Conservation (phyloP, 2,797 vertebrate genomes). For the Phrynocephalus vlangalii region DNA sequence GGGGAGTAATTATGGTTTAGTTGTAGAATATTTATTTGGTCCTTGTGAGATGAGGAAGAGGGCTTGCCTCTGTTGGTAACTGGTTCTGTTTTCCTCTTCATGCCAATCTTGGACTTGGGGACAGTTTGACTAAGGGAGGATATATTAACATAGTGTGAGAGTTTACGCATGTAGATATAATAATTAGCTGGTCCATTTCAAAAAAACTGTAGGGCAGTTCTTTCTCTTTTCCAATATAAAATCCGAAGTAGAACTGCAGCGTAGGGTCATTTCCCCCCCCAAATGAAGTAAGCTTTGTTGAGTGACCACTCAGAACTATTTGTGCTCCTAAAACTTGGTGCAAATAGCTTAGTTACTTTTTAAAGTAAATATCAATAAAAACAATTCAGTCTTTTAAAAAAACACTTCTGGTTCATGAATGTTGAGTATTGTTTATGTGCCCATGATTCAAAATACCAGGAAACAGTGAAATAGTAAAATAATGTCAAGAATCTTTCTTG, state of each 20-base stretch:
- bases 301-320: not conserved
- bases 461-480: no score
- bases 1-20: not conserved
- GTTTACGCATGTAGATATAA: not conserved
- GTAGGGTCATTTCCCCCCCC: not conserved
- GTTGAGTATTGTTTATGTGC: no score
- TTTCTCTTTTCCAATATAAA: not conserved
- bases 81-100: not conserved
- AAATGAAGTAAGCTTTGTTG: slow-evolving; percentile 1
- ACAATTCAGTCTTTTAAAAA: no score
- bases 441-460: no score
- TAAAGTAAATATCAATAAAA: not conserved
- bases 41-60: not conserved
- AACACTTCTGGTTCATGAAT: no score
- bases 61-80: not conserved
- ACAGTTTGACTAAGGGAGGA: not conserved
- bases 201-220: not conserved
- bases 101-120: not conserved
- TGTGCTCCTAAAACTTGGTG: not conserved
- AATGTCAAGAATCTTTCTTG: no score
- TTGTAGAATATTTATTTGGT: not conserved
- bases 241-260: not conserved
- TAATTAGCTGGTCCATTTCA: not conserved
- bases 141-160: not conserved
- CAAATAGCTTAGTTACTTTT: not conserved